Evolutionary conservation across 2,113 vertebrate genomes (phyloP).

Genomic region (Crotalus horridus): DNA sequence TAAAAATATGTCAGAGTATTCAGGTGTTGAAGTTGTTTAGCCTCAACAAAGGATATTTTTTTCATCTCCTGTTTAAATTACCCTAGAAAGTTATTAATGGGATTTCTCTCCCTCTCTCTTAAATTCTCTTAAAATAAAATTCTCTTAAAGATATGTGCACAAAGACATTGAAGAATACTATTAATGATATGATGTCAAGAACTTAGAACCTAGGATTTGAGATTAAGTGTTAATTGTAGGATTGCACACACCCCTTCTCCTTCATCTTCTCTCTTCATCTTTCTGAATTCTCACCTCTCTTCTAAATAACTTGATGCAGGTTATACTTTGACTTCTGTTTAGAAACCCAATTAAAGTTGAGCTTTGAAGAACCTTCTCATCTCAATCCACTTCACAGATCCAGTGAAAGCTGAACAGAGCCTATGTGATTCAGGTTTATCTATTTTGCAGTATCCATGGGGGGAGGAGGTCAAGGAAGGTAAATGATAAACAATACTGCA

Average conservation of each 20-base stretch:
- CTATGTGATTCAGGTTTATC: neutral
- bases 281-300: neutral
- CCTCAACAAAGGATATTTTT: neutral
- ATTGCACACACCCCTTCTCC: neutral
- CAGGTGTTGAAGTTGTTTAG: neutral
- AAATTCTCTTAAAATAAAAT: neutral
- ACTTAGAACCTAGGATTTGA: neutral
- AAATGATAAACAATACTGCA: neutral
- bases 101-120: neutral
- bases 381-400: neutral
- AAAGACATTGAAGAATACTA: constrained; percentile 25
- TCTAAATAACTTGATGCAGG: neutral
- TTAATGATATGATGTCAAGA: neutral
- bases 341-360: neutral
- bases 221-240: neutral
- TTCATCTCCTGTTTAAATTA: neutral
- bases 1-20: neutral
- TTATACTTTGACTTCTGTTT: neutral
- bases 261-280: neutral
- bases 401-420: neutral
- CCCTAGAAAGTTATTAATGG: neutral
- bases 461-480: neutral
- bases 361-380: neutral
- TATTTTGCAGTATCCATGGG: neutral
- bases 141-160: neutral